Evolutionary conservation across 2,113 vertebrate genomes (phyloP).

Genomic region (Gasterosteus aculeatus): DNA sequence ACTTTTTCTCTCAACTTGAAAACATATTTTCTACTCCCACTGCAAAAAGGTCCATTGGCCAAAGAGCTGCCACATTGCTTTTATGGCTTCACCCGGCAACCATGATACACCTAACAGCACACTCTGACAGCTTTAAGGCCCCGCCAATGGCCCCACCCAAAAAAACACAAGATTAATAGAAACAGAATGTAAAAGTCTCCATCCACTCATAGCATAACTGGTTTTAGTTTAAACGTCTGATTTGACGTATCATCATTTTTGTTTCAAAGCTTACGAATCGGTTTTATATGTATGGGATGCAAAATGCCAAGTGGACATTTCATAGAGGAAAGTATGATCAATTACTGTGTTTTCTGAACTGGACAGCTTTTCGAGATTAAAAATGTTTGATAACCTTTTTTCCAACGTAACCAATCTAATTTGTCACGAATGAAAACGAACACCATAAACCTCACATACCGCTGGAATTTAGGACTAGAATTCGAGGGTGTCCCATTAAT

Average conservation of each 20-base stretch:
- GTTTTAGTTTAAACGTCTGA: constrained; percentile 23
- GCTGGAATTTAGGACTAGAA: constrained; percentile 64
- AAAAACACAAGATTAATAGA: constrained; percentile 26
- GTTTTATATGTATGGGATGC: neutral
- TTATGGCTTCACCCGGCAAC: constrained; percentile 42
- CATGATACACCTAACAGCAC: constrained; percentile 46
- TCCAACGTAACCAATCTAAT: constrained; percentile 43
- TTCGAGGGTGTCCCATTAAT: constrained; percentile 60
- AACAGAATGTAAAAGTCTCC: constrained; percentile 9
- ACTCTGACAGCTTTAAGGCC: constrained; percentile 32
- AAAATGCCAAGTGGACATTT: constrained; percentile 28
- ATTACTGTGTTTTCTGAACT: constrained; percentile 9
- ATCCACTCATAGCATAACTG: neutral
- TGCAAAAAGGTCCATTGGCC: constrained; percentile 81
- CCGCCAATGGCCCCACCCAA: constrained; percentile 25
- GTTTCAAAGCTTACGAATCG: neutral
- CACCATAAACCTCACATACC: constrained; percentile 48
- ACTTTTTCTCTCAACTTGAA: constrained; percentile 83
- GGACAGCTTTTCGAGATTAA: constrained; percentile 22
- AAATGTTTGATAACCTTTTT: constrained; percentile 39
- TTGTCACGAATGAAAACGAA: constrained; percentile 62
- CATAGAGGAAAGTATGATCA: constrained; percentile 19
- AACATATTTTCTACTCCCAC: constrained; percentile 81
- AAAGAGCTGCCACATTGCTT: constrained; percentile 41
- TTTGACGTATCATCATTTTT: neutral